Evolutionary conservation across 2,888 invertebrate species (phyloP), one percentile per base, ranked within the genome.

Genomic region (Subacronicta megacephala): DNA sequence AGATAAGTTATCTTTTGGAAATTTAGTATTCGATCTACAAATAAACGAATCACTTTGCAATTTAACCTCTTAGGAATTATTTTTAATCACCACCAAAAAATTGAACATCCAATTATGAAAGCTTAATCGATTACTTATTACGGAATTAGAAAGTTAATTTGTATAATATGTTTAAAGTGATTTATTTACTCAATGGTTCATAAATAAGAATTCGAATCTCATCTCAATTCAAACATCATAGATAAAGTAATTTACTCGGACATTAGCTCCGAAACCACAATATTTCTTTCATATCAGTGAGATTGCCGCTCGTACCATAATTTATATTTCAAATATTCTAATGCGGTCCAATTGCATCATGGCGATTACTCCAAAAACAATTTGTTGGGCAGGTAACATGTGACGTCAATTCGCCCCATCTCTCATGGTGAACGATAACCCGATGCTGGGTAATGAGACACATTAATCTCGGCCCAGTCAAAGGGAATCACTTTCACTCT

Each of bases 401-500:
- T 82, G 83, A 84, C 83, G 84, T 83, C 84, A 80, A 59, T 60
- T 65, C 81, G 75, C 79, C 81, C 82, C 78, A 84, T 85, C 85
- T 84, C 72, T 75, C 72, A 72, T 72, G 74, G 73, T 75, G 78
- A 77, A 73, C 72, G 81, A 84, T 84, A 75, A 77, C 78, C 77
- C 72, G 62, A 53, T 54, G 71, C 56, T 57, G 38, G 72, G 59
- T 82, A 83, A 83, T 75, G 79, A 80, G 77, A 29, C 52, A 68
- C 82, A 87, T 88, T 85, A 84, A 87, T 88, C 87, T 83, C 75
- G 77, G 65, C 63, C 61, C 75, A 69, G 78, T 80, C 78, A 80
- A 83, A 83, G 83, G 85, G 82, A 75, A 87, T 87, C 87, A 88
- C 88, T 88, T 88, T 88, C 88, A 86, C 88, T 88, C 77, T 67